phyloP scores from a whole-genome alignment of 2,888 invertebrate species.

The Platypus cylindrus region DNA sequence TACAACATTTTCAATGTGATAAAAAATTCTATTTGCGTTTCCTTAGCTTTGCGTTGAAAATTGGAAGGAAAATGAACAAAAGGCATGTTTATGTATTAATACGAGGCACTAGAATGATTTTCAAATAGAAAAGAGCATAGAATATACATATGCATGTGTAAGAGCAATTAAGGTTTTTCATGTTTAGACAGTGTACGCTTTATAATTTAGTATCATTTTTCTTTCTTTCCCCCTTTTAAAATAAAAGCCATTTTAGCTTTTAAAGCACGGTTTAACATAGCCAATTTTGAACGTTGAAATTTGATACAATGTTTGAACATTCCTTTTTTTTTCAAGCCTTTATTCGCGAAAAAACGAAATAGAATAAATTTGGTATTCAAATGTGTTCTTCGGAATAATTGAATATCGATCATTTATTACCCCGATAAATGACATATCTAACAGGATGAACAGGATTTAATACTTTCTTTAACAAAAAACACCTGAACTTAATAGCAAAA shows the following conservation, averaged over 20 bases:
- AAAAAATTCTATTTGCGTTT: conserved; percentile 1
- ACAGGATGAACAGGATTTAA: neutral
- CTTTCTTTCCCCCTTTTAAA: too few species aligned
- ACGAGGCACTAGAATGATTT: neutral
- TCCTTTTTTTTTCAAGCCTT: too few species aligned
- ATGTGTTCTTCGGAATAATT: neutral
- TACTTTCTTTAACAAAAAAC: conserved; percentile 3
- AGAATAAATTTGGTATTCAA: too few species aligned
- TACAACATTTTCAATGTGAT: too few species aligned
- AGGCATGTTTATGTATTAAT: conserved; percentile 1
- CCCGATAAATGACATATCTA: neutral
- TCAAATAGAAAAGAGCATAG: neutral
- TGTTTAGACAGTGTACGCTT: too few species aligned
- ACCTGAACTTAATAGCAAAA: too few species aligned
- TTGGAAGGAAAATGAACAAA: conserved; percentile 3
- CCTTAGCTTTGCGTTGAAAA: neutral
- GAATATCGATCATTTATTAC: neutral
- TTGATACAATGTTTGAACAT: too few species aligned
- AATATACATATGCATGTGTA: neutral
- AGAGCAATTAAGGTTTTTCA: conserved; percentile 2
- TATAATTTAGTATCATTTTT: too few species aligned
- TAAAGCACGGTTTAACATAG: too few species aligned
- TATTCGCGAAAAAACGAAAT: too few species aligned
- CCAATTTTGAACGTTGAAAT: too few species aligned
- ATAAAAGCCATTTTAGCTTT: too few species aligned